phyloP scores from a whole-genome alignment of 2,113 vertebrate species.

The Dolichallabes microphthalmus region DNA sequence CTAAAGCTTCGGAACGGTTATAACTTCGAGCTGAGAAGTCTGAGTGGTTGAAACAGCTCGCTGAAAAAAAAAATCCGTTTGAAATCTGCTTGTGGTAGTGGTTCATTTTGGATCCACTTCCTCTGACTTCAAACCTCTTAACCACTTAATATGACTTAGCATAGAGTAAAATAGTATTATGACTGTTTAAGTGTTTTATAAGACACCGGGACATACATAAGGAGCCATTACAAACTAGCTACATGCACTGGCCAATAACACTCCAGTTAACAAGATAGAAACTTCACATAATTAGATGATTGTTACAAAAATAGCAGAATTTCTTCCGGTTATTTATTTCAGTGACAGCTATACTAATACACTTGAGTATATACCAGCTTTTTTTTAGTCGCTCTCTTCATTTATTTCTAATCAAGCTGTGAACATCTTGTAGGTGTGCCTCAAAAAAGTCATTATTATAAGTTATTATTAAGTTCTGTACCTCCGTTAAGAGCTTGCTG shows the following conservation, averaged over 20 bases:
- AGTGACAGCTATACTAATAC: neutral
- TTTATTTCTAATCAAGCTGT: constrained; percentile 38
- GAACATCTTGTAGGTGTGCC: constrained; percentile 47
- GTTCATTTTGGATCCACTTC: neutral
- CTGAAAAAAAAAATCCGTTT: too few relatives aligned
- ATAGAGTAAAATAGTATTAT: neutral
- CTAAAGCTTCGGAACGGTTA: neutral
- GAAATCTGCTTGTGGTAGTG: neutral
- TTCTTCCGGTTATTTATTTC: too few relatives aligned
- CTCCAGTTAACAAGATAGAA: neutral
- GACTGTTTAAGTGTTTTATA: neutral
- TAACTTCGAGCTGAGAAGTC: neutral
- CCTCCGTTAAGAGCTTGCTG: constrained; percentile 42
- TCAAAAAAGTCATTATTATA: constrained; percentile 61
- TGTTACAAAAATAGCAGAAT: too few relatives aligned
- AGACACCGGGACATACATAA: neutral
- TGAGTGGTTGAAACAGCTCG: neutral
- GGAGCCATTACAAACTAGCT: too few relatives aligned
- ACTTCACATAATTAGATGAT: neutral
- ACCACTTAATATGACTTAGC: neutral
- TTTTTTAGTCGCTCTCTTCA: neutral
- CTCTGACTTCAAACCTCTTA: neutral
- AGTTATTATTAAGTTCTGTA: constrained; percentile 1
- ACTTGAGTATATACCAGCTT: neutral
- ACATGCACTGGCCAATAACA: too few relatives aligned